Evolutionary conservation across 2,113 vertebrate genomes (phyloP).

Genomic region (Neolamprologus cancellatus): DNA sequence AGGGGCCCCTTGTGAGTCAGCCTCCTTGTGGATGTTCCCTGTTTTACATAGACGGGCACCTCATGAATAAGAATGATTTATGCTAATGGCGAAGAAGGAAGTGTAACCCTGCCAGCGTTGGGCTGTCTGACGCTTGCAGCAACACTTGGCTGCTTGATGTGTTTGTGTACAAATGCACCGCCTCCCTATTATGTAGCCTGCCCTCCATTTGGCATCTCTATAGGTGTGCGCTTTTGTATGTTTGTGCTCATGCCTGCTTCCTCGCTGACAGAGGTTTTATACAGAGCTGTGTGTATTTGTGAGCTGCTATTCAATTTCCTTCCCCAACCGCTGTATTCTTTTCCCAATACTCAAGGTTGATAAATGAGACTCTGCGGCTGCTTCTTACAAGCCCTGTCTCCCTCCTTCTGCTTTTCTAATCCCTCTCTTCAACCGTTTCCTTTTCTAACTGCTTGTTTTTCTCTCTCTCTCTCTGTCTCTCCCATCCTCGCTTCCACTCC

Average conservation of each 20-base stretch:
- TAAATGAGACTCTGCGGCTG: slow-evolving; percentile 35
- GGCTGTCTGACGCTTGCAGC: slow-evolving; percentile 34
- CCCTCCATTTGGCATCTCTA: slow-evolving; percentile 41
- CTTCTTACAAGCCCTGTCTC: slow-evolving; percentile 14
- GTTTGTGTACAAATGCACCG: slow-evolving; percentile 35
- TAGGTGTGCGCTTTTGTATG: slow-evolving; percentile 40
- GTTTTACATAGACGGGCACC: slow-evolving; percentile 49
- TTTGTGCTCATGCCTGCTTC: neutral
- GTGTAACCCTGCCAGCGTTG: slow-evolving; percentile 43
- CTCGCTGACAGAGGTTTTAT: slow-evolving; percentile 4
- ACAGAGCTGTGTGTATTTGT: neutral
- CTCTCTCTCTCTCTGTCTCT: neutral
- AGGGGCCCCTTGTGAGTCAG: slow-evolving; percentile 31
- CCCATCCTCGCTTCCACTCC: neutral
- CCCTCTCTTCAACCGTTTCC: neutral
- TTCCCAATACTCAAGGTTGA: slow-evolving; percentile 27
- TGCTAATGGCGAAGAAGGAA: slow-evolving; percentile 47
- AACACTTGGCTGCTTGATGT: slow-evolving; percentile 42
- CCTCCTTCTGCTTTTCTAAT: neutral
- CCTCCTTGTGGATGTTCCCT: slow-evolving; percentile 45
- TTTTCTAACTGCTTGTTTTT: neutral
- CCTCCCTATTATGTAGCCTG: slow-evolving; percentile 27
- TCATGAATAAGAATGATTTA: slow-evolving; percentile 66
- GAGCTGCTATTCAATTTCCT: slow-evolving; percentile 33
- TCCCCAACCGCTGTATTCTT: neutral